These are phyloP conservation scores for Thaumatotibia leucotreta DNA, from an alignment of 1,140 invertebrate species.

Conservation along the genomic window DNA sequence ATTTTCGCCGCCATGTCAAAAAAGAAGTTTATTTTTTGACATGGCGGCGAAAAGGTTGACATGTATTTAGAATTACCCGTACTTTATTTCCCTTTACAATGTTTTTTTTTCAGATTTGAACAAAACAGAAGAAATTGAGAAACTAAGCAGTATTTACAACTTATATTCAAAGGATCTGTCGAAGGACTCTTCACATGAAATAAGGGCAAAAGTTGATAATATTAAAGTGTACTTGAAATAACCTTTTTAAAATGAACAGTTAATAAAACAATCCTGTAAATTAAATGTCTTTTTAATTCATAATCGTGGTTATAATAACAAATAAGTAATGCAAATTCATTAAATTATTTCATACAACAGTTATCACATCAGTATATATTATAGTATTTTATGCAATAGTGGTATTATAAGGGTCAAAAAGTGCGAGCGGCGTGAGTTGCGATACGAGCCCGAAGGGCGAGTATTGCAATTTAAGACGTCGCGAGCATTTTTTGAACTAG, in stretches of 20 bases:
- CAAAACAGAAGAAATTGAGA: slow-evolving; percentile 53
- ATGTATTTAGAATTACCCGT: too few relatives aligned
- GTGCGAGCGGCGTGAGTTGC: too few relatives aligned
- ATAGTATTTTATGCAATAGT: background rate
- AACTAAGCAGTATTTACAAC: slow-evolving; percentile 57
- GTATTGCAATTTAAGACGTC: too few relatives aligned
- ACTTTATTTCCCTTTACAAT: background rate
- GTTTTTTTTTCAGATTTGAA: slow-evolving; percentile 56
- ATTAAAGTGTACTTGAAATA: slow-evolving; percentile 64
- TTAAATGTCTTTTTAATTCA: slow-evolving; percentile 18
- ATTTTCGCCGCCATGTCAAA: too few relatives aligned
- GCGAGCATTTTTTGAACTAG: too few relatives aligned
- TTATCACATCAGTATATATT: slow-evolving; percentile 29
- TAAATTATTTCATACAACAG: slow-evolving; percentile 43
- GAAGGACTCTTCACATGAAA: slow-evolving; percentile 66
- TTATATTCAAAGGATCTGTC: slow-evolving; percentile 60
- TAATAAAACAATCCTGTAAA: slow-evolving; percentile 6
- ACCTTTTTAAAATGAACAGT: background rate
- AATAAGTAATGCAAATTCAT: slow-evolving; percentile 39
- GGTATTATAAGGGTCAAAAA: too few relatives aligned
- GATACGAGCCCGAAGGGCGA: too few relatives aligned
- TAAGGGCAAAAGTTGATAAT: slow-evolving; percentile 63
- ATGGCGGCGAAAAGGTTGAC: too few relatives aligned
- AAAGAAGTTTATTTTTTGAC: too few relatives aligned
- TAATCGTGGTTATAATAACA: slow-evolving; percentile 22